Evolutionary conservation across 2,888 invertebrate species (phyloP), one percentile per base, ranked within the genome.

Genomic region (Morpho deidamia): DNA sequence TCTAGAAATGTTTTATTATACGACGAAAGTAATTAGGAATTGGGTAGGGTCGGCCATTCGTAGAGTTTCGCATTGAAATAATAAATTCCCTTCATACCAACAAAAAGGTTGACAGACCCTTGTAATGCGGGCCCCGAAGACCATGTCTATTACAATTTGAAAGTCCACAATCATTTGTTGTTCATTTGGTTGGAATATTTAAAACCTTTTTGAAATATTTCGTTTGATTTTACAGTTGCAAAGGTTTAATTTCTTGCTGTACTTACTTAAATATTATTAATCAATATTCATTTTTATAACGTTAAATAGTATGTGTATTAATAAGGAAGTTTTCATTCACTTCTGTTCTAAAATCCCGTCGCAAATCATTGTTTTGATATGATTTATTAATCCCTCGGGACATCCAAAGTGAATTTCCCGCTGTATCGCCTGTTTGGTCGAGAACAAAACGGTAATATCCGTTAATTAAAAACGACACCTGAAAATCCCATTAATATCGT

Each of bases 391-490:
- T 44, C 34, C 12, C 34, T 11, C 34, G 34, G 34, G 33, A 44
- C 33, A 11, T 5, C 2, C 23, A 34, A 44, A 33, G 44, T 9
- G 10, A 37, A 14, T 37, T 33, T 44, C 11, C 32, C 33, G 11
- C 33, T n/a, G 7, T 14, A 5, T 10, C n/a, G n/a, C 37, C 14
- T 12, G 14, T n/a, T n/a, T 12, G 14, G 14, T 10, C 45, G 14
- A 37, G 23, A 38, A n/a, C 38, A 34, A 37, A 45, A 37, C 45
- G 37, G 14, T 44, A 44, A 44, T 44, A 35, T 44, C 35, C 35
- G 11, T 35, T 45, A 45, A 45, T 45, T 45, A 45, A 45, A 45
- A 37, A 14, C 45, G 38, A 37, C 45, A 38, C 38, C 45, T 11
- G 45, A 23, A 45, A 45, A 23, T 45, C 38, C 37, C 45, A 45